Conservation (phyloP, 2,113 vertebrate genomes). For the Lathamus discolor region DNA sequence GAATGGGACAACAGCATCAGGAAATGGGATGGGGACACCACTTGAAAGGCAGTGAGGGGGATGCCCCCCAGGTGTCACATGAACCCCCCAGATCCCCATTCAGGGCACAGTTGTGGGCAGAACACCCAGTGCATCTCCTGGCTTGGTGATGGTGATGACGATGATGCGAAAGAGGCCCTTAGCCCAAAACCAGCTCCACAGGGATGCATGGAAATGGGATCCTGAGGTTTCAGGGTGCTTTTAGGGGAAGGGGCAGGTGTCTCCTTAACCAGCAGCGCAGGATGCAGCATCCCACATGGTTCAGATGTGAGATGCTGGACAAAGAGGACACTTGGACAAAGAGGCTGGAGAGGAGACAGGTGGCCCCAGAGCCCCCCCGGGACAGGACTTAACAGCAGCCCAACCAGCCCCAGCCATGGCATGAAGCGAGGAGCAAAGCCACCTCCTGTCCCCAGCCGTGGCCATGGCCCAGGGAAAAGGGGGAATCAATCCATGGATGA, state of each 20-base stretch:
- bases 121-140: background rate
- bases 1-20: background rate
- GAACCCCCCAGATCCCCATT: background rate
- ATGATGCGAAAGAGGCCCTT: background rate
- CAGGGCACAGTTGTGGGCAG: background rate
- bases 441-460: fast-evolving
- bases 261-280: background rate
- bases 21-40: fast-evolving
- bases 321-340: background rate
- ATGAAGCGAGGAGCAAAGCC: background rate
- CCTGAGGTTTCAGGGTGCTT: background rate
- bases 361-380: background rate
- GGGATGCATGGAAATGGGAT: fast-evolving
- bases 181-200: background rate
- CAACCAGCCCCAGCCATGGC: background rate
- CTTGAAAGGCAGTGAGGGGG: background rate
- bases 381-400: fast-evolving
- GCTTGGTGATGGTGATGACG: background rate
- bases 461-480: background rate
- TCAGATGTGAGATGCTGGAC: background rate
- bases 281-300: fast-evolving
- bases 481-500: background rate
- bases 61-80: background rate
- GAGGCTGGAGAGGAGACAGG: background rate
- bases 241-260: background rate